Percentiles rank a stretch among this genome's conserved stretches.
These are phyloP conservation scores for Lacerta viridis DNA, from an alignment of 2,797 vertebrate species.

Conservation along the genomic window DNA sequence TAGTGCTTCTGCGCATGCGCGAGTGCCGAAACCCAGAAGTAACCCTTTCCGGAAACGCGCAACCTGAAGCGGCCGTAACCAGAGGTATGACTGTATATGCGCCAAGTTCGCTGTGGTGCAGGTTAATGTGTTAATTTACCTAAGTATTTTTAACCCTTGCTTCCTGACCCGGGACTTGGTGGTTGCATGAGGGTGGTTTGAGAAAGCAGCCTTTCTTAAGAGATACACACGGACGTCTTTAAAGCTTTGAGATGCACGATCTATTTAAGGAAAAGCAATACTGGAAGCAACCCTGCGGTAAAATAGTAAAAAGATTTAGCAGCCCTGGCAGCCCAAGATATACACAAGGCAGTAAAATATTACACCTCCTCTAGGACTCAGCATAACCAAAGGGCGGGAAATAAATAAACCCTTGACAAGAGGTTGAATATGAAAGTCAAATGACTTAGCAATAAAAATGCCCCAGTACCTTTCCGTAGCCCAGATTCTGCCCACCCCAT, in stretches of 20 bases:
- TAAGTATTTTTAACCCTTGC: not conserved
- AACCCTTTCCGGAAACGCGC: too few species aligned
- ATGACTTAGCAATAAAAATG: slow-evolving; percentile 7
- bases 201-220: not conserved
- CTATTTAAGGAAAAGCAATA: not conserved
- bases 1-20: too few species aligned
- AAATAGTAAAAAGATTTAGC: slow-evolving; percentile 17
- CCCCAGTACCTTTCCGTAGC: not conserved
- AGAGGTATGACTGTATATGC: too few species aligned
- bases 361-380: slow-evolving; percentile 20
- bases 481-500: not conserved
- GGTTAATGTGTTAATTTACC: not conserved
- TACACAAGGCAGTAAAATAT: slow-evolving; percentile 26
- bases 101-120: not conserved
- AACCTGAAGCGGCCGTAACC: too few species aligned
- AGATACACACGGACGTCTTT: not conserved
- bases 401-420: slow-evolving; percentile 28
- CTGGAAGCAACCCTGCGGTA: slow-evolving; percentile 16
- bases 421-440: slow-evolving; percentile 19
- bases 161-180: too few species aligned
- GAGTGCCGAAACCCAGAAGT: too few species aligned
- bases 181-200: too few species aligned
- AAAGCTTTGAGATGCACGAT: not conserved
- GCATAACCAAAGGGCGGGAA: slow-evolving; percentile 29
- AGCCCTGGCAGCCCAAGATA: not conserved